Evolutionary conservation across 2,797 vertebrate genomes (phyloP).

Genomic region (Girardinus metallicus): DNA sequence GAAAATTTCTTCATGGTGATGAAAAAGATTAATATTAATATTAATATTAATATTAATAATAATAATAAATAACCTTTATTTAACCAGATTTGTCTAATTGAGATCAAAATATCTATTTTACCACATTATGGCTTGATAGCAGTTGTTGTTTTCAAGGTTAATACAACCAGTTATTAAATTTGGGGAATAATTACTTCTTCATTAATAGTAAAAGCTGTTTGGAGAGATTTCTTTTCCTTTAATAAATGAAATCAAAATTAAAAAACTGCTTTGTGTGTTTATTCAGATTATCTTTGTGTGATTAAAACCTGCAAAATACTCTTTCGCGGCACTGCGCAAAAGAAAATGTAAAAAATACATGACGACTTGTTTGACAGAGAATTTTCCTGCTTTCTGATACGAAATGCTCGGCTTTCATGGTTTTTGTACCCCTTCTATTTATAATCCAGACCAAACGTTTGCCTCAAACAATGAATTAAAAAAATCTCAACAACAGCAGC

Average conservation of each 20-base stretch:
- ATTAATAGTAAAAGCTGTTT: neutral
- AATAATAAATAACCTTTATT: no score
- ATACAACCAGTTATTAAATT: neutral
- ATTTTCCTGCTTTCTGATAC: neutral
- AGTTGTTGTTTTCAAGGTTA: neutral
- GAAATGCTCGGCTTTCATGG: neutral
- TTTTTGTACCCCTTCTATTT: neutral
- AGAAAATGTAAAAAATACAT: neutral
- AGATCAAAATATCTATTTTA: no score
- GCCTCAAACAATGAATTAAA: conserved; percentile 46
- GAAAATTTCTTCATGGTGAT: neutral
- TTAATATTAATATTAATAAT: no score
- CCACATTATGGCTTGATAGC: neutral
- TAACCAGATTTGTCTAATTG: no score
- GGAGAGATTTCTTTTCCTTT: neutral
- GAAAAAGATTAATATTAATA: neutral
- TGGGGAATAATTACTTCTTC: neutral
- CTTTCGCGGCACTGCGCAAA: neutral
- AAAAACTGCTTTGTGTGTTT: neutral
- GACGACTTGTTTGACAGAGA: neutral
- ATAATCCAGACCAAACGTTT: conserved; percentile 6
- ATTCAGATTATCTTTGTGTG: neutral
- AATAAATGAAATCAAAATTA: neutral
- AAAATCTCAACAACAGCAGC: conserved; percentile 61
- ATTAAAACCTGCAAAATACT: neutral